Evolutionary conservation across 2,797 vertebrate genomes (phyloP), one percentile per base, ranked within the genome.

Genomic region (Tiaroga cobitis): DNA sequence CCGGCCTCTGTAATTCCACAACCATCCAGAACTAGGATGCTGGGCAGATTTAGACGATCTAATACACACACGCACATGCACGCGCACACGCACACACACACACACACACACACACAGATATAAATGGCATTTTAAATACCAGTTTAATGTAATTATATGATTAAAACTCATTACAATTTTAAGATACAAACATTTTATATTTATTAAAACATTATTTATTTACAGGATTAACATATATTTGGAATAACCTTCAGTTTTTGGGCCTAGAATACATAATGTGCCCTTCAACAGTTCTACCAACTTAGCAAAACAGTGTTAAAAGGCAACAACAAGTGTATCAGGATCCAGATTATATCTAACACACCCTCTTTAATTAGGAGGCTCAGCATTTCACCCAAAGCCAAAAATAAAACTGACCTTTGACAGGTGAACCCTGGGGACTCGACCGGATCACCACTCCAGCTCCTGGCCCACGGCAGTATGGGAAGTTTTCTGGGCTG

Each of bases 401-500:
- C 26, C 7, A 63, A 41, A 61, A 19, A 59, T 29, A 29, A 46
- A 49, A 56, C 88, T 92, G 92, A 99, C 98, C 97, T 97, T 99
- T 99, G 93, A 97, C 94, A 3, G 98, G 98, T 2, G 98, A 99
- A 29, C 97, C 97, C 83, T 98, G 97, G 0, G 97, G 97, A 34
- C 96, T 97, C 75, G 96, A 95, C 49, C 97, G 95, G 26, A 98
- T 95, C 87, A 99, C 95, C 1, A 99, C 95, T 3, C 97, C 97
- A 90, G 96, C 94, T 3, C 97, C 97, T 24, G 97, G 97, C 82
- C 98, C 97, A 65, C 96, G 95, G 59, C 96, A 95, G 72, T 97
- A 98, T 0, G 98, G 98, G 89, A 99, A 99, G 90, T 99, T 98
- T 89, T 99, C 98, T 0, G 97, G 97, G 93, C 96, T 97, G 90